A percentile compares a stretch with the other conserved stretches of the same genome.
These are phyloP conservation scores for Watsonalla binaria DNA, from an alignment of 2,888 invertebrate species.

Conservation along the genomic window DNA sequence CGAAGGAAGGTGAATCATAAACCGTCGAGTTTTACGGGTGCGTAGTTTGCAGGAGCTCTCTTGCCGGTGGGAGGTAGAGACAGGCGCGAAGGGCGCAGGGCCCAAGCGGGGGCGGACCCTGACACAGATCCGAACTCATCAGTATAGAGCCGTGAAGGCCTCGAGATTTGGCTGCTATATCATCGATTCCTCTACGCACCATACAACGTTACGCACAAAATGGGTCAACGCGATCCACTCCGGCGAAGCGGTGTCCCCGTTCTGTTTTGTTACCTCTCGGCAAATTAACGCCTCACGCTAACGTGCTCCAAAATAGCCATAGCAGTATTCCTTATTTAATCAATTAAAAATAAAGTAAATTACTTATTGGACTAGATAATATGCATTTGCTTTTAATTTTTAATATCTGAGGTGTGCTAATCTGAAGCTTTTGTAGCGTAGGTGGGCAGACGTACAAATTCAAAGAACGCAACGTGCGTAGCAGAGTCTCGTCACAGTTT, in stretches of 20 bases:
- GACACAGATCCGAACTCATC: slow-evolving; percentile 75
- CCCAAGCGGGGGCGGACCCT: slow-evolving; percentile 65
- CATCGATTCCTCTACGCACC: slow-evolving; percentile 70
- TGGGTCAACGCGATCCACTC: slow-evolving; percentile 66
- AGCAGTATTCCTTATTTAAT: slow-evolving; percentile 34
- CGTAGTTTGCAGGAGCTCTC: slow-evolving; percentile 51
- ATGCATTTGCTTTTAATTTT: too few species aligned
- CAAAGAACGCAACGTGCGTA: slow-evolving; percentile 50
- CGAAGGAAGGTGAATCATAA: slow-evolving; percentile 58
- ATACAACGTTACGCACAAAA: slow-evolving; percentile 63
- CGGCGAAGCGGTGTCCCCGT: slow-evolving; percentile 58
- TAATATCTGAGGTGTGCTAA: too few species aligned
- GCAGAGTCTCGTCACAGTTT: slow-evolving; percentile 58
- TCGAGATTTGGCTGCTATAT: slow-evolving; percentile 69
- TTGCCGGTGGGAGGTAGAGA: slow-evolving; percentile 43
- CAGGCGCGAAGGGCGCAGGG: slow-evolving; percentile 58
- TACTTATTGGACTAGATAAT: too few species aligned
- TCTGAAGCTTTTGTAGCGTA: slow-evolving; percentile 6
- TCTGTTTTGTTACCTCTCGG: slow-evolving; percentile 60
- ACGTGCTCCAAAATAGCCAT: slow-evolving; percentile 43
- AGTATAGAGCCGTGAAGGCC: slow-evolving; percentile 63
- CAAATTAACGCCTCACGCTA: slow-evolving; percentile 59
- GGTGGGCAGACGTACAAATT: slow-evolving; percentile 32
- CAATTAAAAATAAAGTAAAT: neutral
- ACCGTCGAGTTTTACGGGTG: slow-evolving; percentile 67